Conservation (phyloP, 2,113 vertebrate genomes). For the Pitta sordida region DNA sequence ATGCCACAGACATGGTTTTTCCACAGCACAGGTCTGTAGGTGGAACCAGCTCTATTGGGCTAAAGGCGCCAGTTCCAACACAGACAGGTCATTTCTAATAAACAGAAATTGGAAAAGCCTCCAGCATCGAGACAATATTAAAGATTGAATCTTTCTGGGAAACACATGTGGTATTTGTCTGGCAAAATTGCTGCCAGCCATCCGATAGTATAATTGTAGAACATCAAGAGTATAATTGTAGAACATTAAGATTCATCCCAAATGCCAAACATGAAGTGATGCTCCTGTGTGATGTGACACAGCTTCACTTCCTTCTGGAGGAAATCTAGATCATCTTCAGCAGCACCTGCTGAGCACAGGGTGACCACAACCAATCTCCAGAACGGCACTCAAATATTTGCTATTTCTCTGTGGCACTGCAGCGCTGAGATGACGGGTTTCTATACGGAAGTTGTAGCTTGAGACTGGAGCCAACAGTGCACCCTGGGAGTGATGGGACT, state of each 20-base stretch:
- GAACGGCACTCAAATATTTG: background rate
- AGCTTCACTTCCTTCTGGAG: background rate
- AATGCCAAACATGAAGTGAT: background rate
- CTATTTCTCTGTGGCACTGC: background rate
- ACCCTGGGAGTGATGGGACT: background rate
- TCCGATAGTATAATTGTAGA: background rate
- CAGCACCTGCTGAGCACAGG: background rate
- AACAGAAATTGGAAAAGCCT: constrained; percentile 31
- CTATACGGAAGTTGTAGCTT: background rate
- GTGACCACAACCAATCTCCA: background rate
- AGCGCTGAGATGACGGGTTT: background rate
- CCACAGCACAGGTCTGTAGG: background rate
- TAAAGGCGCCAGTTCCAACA: constrained; percentile 6
- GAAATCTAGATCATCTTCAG: background rate
- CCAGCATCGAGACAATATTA: constrained; percentile 28
- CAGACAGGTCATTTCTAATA: constrained; percentile 15
- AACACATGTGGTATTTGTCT: constrained; percentile 30
- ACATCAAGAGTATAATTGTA: constrained; percentile 24
- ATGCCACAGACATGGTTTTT: background rate
- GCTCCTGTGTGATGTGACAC: background rate
- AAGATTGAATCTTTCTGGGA: constrained; percentile 46
- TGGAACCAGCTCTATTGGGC: constrained; percentile 20
- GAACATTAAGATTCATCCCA: constrained; percentile 12
- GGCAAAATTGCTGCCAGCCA: constrained; percentile 14
- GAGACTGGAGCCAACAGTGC: background rate